Percentiles rank a stretch among this genome's conserved stretches.
These are phyloP conservation scores for Passer domesticus DNA, from an alignment of 2,113 vertebrate species.

Conservation along the genomic window DNA sequence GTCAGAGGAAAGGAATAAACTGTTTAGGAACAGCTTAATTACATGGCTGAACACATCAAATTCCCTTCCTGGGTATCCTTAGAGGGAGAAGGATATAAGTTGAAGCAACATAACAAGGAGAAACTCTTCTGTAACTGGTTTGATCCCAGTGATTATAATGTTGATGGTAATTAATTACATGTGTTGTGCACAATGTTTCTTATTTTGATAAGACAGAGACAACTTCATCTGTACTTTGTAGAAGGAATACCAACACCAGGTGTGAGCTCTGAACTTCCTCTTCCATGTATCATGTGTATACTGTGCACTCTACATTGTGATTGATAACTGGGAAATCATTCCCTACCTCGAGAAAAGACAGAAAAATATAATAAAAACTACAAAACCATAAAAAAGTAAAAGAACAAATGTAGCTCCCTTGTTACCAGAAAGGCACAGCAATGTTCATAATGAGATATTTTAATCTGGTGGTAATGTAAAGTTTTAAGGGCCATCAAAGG, in stretches of 20 bases:
- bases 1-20: neutral
- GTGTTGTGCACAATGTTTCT: neutral
- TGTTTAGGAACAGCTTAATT: neutral
- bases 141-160: neutral
- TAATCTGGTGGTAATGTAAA: neutral
- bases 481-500: neutral
- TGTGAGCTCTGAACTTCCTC: neutral
- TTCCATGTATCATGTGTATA: neutral
- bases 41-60: neutral
- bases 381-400: neutral
- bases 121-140: neutral
- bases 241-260: neutral
- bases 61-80: neutral
- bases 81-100: neutral
- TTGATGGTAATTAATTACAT: conserved; percentile 7
- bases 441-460: neutral
- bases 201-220: neutral
- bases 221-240: neutral
- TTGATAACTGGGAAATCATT: neutral
- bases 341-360: neutral
- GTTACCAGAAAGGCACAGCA: neutral
- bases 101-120: neutral
- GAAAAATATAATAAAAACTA: neutral
- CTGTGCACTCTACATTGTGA: neutral
- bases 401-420: neutral